Evolutionary conservation across 2,797 vertebrate species (phyloP).

Genomic region (Acrocephalus scirpaceus): DNA sequence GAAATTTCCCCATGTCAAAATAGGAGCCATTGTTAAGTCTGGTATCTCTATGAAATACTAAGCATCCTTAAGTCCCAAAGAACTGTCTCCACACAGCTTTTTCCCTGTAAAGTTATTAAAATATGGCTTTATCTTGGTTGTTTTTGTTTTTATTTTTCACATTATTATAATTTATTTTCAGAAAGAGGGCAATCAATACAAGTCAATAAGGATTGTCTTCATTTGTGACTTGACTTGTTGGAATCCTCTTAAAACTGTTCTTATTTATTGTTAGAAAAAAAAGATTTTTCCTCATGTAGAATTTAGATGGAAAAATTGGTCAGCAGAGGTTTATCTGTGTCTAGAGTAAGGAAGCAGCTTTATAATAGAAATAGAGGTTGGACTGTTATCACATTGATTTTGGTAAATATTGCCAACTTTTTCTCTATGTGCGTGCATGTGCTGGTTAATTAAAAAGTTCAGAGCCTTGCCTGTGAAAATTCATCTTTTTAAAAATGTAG

Average conservation of each 20-base stretch:
- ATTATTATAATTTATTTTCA: not conserved
- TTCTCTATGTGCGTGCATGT: not conserved
- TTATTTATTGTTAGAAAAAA: not conserved
- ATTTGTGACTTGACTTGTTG: not conserved
- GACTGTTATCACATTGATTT: not conserved
- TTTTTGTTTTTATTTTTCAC: not conserved
- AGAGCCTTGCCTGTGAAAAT: not conserved
- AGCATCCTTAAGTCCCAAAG: not conserved
- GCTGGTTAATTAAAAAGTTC: conserved; percentile 36
- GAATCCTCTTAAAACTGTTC: not conserved
- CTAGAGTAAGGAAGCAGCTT: not conserved
- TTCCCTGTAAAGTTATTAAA: not conserved
- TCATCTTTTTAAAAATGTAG: not conserved
- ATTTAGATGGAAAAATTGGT: not conserved
- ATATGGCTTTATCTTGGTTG: not conserved
- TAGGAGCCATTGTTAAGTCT: not conserved
- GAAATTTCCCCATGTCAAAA: not conserved
- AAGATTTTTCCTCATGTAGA: not conserved
- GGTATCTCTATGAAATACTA: not conserved
- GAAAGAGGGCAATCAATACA: not conserved
- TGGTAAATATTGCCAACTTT: not conserved
- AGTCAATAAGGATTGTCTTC: not conserved
- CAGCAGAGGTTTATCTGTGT: not conserved
- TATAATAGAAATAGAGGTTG: not conserved
- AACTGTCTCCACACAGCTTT: not conserved